A percentile compares a stretch with the other conserved stretches of the same genome.
Conservation (phyloP, 2,797 vertebrate genomes). For the Sebastes cheni region DNA sequence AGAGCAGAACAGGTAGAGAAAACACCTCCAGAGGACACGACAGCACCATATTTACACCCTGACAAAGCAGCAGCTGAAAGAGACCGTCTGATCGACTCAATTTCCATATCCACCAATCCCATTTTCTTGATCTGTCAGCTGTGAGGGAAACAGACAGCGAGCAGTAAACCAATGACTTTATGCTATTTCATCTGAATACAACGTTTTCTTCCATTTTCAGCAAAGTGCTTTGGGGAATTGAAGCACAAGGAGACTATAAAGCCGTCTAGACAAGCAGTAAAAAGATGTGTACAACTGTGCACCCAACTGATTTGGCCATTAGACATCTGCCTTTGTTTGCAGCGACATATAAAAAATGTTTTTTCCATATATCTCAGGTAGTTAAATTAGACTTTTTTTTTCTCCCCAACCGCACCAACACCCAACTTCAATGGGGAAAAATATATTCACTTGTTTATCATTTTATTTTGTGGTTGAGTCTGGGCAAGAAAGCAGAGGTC, state of each 20-base stretch:
- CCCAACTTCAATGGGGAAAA: neutral
- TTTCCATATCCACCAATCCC: conserved; percentile 14
- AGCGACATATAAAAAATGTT: conserved; percentile 3
- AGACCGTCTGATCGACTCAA: neutral
- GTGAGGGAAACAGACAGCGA: conserved; percentile 16
- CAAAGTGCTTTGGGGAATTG: conserved; percentile 39
- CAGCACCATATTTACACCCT: neutral
- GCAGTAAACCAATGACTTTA: conserved; percentile 25
- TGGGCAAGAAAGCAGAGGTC: conserved; percentile 23
- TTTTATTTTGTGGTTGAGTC: conserved; percentile 18
- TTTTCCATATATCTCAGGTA: conserved; percentile 14
- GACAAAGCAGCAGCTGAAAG: neutral
- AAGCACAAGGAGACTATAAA: conserved; percentile 36
- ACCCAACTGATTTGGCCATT: conserved; percentile 31
- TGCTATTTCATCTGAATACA: conserved; percentile 29
- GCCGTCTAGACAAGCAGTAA: conserved; percentile 51
- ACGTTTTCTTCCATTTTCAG: conserved; percentile 29
- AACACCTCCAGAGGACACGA: conserved; percentile 36
- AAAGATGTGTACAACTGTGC: conserved; percentile 26
- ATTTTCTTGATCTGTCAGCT: conserved; percentile 24
- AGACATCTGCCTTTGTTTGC: conserved; percentile 42
- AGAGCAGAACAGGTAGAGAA: conserved; percentile 67
- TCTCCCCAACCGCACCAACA: neutral
- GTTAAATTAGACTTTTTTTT: neutral
- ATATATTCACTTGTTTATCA: conserved; percentile 24